Base-by-base conservation (phyloP, 1,140 invertebrate genomes). In the Apocrypta bakeri region DNA sequence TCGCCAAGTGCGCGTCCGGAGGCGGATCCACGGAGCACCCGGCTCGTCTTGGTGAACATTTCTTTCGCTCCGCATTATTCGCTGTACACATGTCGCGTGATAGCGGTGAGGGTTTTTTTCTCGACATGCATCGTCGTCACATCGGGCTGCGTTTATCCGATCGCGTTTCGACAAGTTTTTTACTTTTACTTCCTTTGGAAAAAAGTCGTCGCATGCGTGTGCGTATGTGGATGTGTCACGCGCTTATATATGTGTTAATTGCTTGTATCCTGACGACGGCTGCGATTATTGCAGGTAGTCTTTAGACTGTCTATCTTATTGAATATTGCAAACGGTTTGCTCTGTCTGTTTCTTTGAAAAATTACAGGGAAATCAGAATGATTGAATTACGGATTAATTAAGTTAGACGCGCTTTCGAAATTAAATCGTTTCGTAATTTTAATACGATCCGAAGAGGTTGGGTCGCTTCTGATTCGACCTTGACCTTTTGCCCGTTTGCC, bases 1-100 rank as follows among this genome's bases (percentile, higher is more conserved):
- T 68, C 84, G 74, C 24, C 64, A 33, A 71, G 76, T 74, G 80
- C 71, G 83, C 71, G 83, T 86, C 86, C 84, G 85, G 86, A 86
- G 86, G 85, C 85, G 86, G 85, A 86, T 86, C 86, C 84, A n/a
- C n/a, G n/a, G n/a, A n/a, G n/a, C n/a, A n/a, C n/a, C n/a, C n/a
- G n/a, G n/a, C n/a, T n/a, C n/a, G n/a, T n/a, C n/a, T n/a, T n/a
- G n/a, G n/a, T n/a, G n/a, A n/a, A n/a, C n/a, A n/a, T n/a, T n/a
- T n/a, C n/a, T 9, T 37, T 9, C 3, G 33, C 33, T 37, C 33
- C 33, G 2, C 33, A 4, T 29, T n/a, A 11, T 12, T 56, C 48
- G 64, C 64, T 4, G 33, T 37, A 9, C 33, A 9, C 33, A 9
- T 37, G 33, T 24, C 63, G 63, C 63, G 63, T 64, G 42, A 48